Evolutionary conservation across 2,888 invertebrate species (phyloP).

Genomic region (Brachynemurus nebulosus): DNA sequence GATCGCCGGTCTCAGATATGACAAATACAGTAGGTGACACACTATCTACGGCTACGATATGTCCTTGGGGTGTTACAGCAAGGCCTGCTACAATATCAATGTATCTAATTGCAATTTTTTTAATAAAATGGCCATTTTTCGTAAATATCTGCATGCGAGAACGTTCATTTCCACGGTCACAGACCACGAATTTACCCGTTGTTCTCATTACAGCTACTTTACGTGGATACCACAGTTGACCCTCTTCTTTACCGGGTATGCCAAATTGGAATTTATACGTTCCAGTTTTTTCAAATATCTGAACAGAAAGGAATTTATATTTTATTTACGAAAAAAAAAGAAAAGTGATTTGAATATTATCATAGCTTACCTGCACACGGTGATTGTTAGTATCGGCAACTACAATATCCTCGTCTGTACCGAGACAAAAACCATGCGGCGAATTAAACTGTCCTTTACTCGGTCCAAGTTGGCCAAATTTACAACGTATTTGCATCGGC

Average conservation of each 20-base stretch:
- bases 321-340: not conserved
- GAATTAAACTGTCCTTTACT: slow-evolving; percentile 92
- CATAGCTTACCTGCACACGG: slow-evolving; percentile 60
- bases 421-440: slow-evolving; percentile 93
- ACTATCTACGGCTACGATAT: slow-evolving; percentile 93
- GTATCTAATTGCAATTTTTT: slow-evolving; percentile 83
- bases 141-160: slow-evolving; percentile 97
- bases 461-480: slow-evolving; percentile 88
- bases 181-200: slow-evolving; percentile 87
- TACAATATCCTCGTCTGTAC: slow-evolving; percentile 88
- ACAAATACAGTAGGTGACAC: slow-evolving; percentile 95
- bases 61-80: slow-evolving; percentile 81
- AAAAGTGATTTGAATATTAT: not conserved
- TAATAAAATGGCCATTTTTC: slow-evolving; percentile 87
- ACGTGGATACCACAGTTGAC: slow-evolving; percentile 92
- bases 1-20: slow-evolving; percentile 80
- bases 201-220: slow-evolving; percentile 86
- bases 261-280: slow-evolving; percentile 91
- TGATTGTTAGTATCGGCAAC: slow-evolving; percentile 96
- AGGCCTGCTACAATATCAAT: slow-evolving; percentile 88
- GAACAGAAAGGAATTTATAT: slow-evolving; percentile 13
- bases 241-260: slow-evolving; percentile 88
- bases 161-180: slow-evolving; percentile 92
- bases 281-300: slow-evolving; percentile 90
- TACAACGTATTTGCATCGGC: slow-evolving; percentile 78